These are phyloP conservation scores for Lepilemur septentrionalis DNA, from an alignment of 2,797 vertebrate species.

Conservation along the genomic window DNA sequence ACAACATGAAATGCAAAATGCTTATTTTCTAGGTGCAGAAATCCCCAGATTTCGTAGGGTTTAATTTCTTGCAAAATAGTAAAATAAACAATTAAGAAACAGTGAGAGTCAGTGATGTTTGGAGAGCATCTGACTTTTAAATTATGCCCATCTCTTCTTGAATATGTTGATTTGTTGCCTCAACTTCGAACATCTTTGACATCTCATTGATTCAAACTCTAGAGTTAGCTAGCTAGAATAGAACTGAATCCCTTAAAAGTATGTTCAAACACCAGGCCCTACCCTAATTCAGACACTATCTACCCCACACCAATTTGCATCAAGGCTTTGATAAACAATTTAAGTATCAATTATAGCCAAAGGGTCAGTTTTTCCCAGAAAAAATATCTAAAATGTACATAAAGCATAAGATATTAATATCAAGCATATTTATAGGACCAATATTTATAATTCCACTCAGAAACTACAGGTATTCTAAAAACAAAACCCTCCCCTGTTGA, in stretches of 20 bases:
- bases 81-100: neutral
- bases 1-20: neutral
- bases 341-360: neutral
- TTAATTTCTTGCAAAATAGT: neutral
- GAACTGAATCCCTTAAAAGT: neutral
- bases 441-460: neutral
- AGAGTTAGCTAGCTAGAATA: neutral
- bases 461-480: slow-evolving; percentile 18
- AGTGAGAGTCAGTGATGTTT: neutral
- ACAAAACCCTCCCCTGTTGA: neutral
- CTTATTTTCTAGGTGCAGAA: neutral
- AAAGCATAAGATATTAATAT: neutral
- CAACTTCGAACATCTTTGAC: neutral
- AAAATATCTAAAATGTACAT: neutral
- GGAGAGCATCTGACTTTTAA: neutral
- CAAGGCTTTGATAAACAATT: neutral
- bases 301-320: neutral
- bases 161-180: neutral
- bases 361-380: neutral
- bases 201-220: neutral
- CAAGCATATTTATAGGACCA: neutral
- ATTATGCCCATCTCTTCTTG: neutral
- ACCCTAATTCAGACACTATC: neutral
- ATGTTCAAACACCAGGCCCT: neutral
- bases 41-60: neutral